Evolutionary conservation across 2,888 invertebrate genomes (phyloP).

Genomic region (Troides aeacus): DNA sequence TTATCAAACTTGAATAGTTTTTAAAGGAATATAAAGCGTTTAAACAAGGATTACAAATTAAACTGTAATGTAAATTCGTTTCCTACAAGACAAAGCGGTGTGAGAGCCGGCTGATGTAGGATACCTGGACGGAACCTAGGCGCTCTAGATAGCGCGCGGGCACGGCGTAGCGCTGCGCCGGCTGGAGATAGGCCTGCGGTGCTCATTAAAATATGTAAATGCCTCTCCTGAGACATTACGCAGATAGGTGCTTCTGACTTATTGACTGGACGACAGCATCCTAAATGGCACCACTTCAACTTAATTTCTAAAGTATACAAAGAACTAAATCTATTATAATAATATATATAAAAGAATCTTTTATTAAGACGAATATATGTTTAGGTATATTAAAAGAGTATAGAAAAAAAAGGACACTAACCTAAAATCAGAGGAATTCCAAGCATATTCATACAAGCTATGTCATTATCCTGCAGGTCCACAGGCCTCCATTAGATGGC

Average conservation of each 20-base stretch:
- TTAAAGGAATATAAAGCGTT: constrained; percentile 2
- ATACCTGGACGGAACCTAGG: constrained; percentile 27
- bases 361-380: too few species aligned
- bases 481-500: too few species aligned
- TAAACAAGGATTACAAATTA: constrained; percentile 24
- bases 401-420: too few species aligned
- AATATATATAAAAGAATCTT: too few species aligned
- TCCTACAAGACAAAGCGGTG: constrained; percentile 22
- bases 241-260: constrained; percentile 78
- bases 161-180: constrained; percentile 37
- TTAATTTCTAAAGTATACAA: too few species aligned
- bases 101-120: constrained; percentile 25
- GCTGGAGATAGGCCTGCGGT: constrained; percentile 63
- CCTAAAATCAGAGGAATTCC: too few species aligned
- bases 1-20: background rate
- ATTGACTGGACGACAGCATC: constrained; percentile 61
- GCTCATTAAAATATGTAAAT: constrained; percentile 81
- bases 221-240: constrained; percentile 71
- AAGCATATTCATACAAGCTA: too few species aligned
- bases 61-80: constrained; percentile 21
- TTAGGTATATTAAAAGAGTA: too few species aligned
- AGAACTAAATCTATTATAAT: too few species aligned
- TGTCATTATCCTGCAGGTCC: too few species aligned
- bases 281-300: constrained; percentile 31
- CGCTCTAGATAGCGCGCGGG: constrained; percentile 20